A percentile compares a stretch with the other conserved stretches of the same genome.
Conservation (phyloP, 2,113 vertebrate genomes). For the Chaetops frenatus region DNA sequence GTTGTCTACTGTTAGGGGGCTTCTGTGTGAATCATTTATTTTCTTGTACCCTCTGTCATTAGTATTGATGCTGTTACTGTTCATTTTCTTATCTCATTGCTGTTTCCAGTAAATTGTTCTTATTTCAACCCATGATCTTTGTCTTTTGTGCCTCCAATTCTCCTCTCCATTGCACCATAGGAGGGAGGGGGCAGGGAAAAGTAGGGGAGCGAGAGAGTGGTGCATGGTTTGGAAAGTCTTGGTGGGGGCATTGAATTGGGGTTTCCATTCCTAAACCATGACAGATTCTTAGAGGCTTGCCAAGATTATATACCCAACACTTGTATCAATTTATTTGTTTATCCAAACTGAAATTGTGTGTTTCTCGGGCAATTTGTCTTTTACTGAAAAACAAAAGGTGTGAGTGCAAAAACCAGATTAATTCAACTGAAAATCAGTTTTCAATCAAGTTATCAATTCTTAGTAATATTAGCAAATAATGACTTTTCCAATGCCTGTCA, state of each 20-base stretch:
- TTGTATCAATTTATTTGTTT: not conserved
- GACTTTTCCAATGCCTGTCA: not conserved
- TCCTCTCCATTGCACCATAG: not conserved
- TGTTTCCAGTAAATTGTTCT: not conserved
- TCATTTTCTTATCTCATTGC: not conserved
- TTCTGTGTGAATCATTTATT: accelerated
- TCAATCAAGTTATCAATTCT: not conserved
- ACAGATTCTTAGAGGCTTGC: not conserved
- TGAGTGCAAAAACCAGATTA: not conserved
- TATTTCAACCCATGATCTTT: not conserved
- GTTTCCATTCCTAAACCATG: not conserved
- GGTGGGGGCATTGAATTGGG: not conserved
- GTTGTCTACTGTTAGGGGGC: not conserved
- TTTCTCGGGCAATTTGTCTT: not conserved
- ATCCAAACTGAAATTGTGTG: not conserved
- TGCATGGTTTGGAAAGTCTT: not conserved
- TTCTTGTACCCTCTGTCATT: not conserved
- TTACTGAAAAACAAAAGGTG: not conserved
- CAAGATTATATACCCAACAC: not conserved
- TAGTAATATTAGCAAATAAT: not conserved
- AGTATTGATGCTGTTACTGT: not conserved
- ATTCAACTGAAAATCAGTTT: not conserved
- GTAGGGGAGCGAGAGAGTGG: accelerated
- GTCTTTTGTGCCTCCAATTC: not conserved
- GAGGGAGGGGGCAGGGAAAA: not conserved